These are phyloP conservation scores for Pangasianodon gigas DNA, from an alignment of 2,113 vertebrate genomes.

Conservation along the genomic window DNA sequence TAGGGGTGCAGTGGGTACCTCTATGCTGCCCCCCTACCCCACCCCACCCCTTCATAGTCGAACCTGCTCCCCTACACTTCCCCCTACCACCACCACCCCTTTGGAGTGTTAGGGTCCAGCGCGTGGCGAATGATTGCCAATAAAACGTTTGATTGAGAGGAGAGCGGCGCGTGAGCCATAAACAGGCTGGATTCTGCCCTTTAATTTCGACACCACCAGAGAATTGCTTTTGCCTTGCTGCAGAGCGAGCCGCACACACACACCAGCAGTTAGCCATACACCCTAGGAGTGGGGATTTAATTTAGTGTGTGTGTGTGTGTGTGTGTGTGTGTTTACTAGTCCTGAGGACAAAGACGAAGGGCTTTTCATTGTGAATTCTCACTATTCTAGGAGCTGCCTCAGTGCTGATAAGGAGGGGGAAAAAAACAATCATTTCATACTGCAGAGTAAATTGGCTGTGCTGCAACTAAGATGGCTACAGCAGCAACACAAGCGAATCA, in stretches of 20 bases:
- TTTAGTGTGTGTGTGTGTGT: slow-evolving; percentile 64
- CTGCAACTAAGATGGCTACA: slow-evolving; percentile 51
- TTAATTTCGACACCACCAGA: slow-evolving; percentile 76
- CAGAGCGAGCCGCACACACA: slow-evolving; percentile 67
- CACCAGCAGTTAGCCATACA: slow-evolving; percentile 74
- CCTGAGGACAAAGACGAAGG: slow-evolving; percentile 53
- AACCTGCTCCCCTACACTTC: neutral
- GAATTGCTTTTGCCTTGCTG: slow-evolving; percentile 75
- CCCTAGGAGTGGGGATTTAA: slow-evolving; percentile 77
- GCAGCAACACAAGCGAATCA: neutral
- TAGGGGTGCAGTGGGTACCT: slow-evolving; percentile 46
- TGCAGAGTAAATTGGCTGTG: slow-evolving; percentile 53
- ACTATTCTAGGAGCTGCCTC: slow-evolving; percentile 47
- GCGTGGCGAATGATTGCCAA: slow-evolving; percentile 74
- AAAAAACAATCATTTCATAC: slow-evolving; percentile 57
- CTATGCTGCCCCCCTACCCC: neutral
- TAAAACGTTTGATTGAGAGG: slow-evolving; percentile 81
- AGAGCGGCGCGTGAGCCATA: slow-evolving; percentile 72
- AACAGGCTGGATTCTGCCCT: slow-evolving; percentile 76
- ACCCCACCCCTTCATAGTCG: neutral
- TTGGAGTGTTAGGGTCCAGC: slow-evolving; percentile 70
- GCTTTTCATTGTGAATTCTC: slow-evolving; percentile 57
- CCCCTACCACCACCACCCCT: slow-evolving; percentile 42
- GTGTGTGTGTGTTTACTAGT: slow-evolving; percentile 49
- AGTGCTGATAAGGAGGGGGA: slow-evolving; percentile 47